phyloP scores from a whole-genome alignment of 2,888 invertebrate genomes.

The Crepidodera aurea region DNA sequence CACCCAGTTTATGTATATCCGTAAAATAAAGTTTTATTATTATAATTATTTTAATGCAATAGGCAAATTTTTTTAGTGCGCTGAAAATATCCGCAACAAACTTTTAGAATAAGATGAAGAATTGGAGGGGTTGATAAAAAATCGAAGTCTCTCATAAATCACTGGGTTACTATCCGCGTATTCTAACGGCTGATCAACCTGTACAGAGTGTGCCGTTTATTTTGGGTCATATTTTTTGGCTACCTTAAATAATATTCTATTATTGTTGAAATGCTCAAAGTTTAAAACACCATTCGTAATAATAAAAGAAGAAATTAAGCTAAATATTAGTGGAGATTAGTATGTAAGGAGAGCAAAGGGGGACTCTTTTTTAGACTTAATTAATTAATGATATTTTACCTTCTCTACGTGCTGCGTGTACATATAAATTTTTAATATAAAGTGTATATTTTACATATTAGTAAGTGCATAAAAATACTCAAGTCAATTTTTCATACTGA shows the following conservation, averaged over 20 bases:
- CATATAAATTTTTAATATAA: conserved; percentile 39
- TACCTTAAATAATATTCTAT: conserved; percentile 29
- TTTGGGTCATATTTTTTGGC: conserved; percentile 4
- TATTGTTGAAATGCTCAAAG: conserved; percentile 50
- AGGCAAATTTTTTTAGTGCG: too few relatives aligned
- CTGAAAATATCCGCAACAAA: too few relatives aligned
- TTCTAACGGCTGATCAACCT: neutral
- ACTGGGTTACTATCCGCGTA: neutral
- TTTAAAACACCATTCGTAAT: conserved; percentile 44
- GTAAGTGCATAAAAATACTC: conserved; percentile 45
- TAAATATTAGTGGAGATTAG: conserved; percentile 11
- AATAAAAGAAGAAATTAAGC: conserved; percentile 32
- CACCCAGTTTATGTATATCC: too few relatives aligned
- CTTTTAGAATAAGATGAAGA: too few relatives aligned
- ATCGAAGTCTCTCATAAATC: too few relatives aligned
- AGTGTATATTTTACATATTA: conserved; percentile 35
- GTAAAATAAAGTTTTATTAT: too few relatives aligned
- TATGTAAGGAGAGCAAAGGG: neutral
- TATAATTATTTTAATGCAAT: too few relatives aligned
- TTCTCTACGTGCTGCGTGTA: conserved; percentile 36
- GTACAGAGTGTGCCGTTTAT: conserved; percentile 25
- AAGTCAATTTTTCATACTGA: conserved; percentile 42
- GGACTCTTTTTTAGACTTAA: conserved; percentile 3
- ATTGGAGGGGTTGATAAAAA: too few relatives aligned
- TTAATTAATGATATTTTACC: conserved; percentile 19